Conservation (phyloP, 2,113 vertebrate species). For the Cricetomys ansorgei region DNA sequence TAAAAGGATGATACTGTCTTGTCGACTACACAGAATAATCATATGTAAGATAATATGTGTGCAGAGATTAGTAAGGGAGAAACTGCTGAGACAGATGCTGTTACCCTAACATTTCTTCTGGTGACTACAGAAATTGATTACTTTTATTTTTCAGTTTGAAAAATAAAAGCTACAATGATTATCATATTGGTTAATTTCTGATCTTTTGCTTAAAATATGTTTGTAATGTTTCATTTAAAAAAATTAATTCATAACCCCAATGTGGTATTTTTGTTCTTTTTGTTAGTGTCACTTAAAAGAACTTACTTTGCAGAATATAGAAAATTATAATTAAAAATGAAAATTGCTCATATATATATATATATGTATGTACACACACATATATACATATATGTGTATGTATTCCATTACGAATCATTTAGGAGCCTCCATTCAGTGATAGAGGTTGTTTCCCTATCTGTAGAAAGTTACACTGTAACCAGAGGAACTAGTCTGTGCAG, state of each 20-base stretch:
- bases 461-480: background rate
- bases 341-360: background rate
- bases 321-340: conserved; percentile 30
- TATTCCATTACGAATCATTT: conserved; percentile 8
- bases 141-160: conserved; percentile 41
- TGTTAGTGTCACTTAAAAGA: background rate
- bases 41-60: background rate
- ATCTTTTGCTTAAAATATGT: conserved; percentile 31
- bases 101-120: background rate
- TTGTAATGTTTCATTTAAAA: conserved; percentile 35
- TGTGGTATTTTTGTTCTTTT: background rate
- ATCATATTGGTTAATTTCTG: background rate
- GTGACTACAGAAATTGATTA: conserved; percentile 13
- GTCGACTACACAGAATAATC: background rate
- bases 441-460: conserved; percentile 16
- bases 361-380: background rate
- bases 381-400: background rate
- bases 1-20: background rate
- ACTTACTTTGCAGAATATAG: conserved; percentile 48
- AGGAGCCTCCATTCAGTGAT: conserved; percentile 21
- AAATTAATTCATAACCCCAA: background rate
- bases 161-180: background rate
- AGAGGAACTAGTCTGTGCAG: conserved; percentile 22
- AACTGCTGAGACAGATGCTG: conserved; percentile 1
- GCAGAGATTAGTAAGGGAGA: background rate